Percentiles rank a stretch among this genome's conserved stretches.
phyloP scores from a whole-genome alignment of 1,140 invertebrate genomes.

The Brevipalpus yothersi region DNA sequence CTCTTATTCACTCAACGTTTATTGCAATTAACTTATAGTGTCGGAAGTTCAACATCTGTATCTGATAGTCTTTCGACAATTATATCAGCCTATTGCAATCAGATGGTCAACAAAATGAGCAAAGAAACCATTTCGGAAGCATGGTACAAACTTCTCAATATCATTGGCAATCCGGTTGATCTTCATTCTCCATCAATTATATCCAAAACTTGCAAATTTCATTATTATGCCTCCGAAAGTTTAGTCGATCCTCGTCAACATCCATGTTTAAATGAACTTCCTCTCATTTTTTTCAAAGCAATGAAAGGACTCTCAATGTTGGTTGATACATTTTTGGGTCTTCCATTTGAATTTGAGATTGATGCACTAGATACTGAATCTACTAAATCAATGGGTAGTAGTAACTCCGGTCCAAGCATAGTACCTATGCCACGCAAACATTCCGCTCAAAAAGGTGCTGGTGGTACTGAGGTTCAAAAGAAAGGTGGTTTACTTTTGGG shows the following conservation, averaged over 20 bases:
- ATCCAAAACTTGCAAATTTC: constrained; percentile 56
- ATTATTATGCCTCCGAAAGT: constrained; percentile 26
- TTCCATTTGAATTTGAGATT: neutral
- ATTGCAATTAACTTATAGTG: constrained; percentile 19
- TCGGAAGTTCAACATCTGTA: neutral
- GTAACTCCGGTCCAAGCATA: neutral
- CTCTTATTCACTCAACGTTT: constrained; percentile 57
- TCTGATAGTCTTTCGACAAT: neutral
- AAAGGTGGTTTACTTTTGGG: neutral
- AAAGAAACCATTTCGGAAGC: constrained; percentile 70
- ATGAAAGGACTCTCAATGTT: constrained; percentile 75
- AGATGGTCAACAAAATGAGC: constrained; percentile 36
- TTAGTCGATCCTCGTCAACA: constrained; percentile 63
- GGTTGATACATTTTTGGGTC: constrained; percentile 78
- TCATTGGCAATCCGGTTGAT: constrained; percentile 76
- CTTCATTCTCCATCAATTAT: constrained; percentile 61
- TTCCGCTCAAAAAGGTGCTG: neutral
- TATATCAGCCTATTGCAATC: neutral
- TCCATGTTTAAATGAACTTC: constrained; percentile 59
- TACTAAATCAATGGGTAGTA: neutral
- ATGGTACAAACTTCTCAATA: constrained; percentile 80
- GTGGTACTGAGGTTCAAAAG: neutral
- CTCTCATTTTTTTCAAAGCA: constrained; percentile 71
- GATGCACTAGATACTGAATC: neutral
- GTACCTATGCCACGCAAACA: neutral